Percentiles rank a stretch among this genome's conserved stretches.
phyloP scores from a whole-genome alignment of 2,888 invertebrate species.

The Drosophila pseudotalamancana region DNA sequence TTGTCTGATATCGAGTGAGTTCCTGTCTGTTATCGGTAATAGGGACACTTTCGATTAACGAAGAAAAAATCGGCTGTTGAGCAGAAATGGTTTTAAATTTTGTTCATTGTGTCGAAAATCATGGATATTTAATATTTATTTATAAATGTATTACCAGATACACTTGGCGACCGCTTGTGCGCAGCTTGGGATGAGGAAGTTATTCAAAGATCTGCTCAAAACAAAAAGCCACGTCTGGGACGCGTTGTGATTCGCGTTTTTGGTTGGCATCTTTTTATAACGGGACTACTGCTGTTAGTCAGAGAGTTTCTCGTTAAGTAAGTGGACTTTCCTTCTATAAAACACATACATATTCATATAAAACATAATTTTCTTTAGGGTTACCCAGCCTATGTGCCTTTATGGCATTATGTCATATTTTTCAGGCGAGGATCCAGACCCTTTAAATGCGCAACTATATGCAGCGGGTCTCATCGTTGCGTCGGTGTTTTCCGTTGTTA shows the following conservation, averaged over 20 bases:
- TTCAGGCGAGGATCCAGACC: slow-evolving; percentile 54
- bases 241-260: slow-evolving; percentile 36
- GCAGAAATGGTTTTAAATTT: too few species aligned
- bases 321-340: not conserved
- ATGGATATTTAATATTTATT: not conserved
- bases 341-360: not conserved
- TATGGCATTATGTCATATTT: slow-evolving; percentile 87
- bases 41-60: not conserved
- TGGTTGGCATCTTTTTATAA: slow-evolving; percentile 86
- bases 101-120: not conserved
- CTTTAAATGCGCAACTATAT: slow-evolving; percentile 89
- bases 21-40: not conserved
- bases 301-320: slow-evolving; percentile 87
- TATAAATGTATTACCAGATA: slow-evolving; percentile 10
- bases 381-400: slow-evolving; percentile 87
- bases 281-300: slow-evolving; percentile 86
- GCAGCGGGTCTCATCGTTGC: slow-evolving; percentile 89
- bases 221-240: slow-evolving; percentile 37
- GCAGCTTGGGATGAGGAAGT: slow-evolving; percentile 50
- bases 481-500: slow-evolving; percentile 89
- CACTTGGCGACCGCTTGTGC: slow-evolving; percentile 47
- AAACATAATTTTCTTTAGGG: slow-evolving; percentile 83
- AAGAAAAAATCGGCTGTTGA: too few species aligned
- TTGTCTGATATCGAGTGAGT: not conserved
- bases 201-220: slow-evolving; percentile 31